Percentiles rank a stretch among this genome's conserved stretches.
Conservation (phyloP, 2,888 invertebrate species). For the Eupithecia dodoneata region DNA sequence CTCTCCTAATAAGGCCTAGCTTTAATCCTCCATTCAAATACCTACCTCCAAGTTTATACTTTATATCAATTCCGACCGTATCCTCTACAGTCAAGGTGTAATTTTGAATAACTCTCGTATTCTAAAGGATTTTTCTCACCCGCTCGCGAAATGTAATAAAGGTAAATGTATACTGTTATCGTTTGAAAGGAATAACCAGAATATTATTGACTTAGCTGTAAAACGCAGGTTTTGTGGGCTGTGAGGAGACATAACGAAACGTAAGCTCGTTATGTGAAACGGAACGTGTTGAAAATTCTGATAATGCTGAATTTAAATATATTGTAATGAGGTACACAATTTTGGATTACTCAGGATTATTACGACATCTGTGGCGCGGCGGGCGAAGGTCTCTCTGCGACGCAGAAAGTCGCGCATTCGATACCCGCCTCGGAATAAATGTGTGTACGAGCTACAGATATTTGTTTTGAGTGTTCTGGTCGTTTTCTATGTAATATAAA, state of each 20-base stretch:
- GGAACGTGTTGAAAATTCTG: constrained; percentile 26
- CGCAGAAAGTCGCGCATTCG: too few relatives aligned
- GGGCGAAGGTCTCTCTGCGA: too few relatives aligned
- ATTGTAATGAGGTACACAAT: background rate
- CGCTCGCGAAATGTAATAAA: constrained; percentile 49
- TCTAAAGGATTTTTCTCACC: constrained; percentile 49
- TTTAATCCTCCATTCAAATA: constrained; percentile 18
- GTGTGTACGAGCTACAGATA: too few relatives aligned
- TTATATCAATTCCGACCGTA: constrained; percentile 12
- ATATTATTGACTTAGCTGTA: constrained; percentile 38
- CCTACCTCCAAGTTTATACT: background rate
- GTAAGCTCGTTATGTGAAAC: constrained; percentile 29
- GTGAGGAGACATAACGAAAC: constrained; percentile 26
- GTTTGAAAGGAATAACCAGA: constrained; percentile 44
- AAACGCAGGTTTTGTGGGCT: constrained; percentile 34
- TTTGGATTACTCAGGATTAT: background rate
- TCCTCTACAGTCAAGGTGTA: background rate
- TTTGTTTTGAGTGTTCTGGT: too few relatives aligned
- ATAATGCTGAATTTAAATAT: constrained; percentile 14
- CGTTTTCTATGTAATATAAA: too few relatives aligned
- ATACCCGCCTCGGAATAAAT: too few relatives aligned
- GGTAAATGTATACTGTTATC: constrained; percentile 39
- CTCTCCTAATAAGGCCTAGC: constrained; percentile 35
- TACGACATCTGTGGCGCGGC: too few relatives aligned
- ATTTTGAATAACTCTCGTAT: constrained; percentile 10